A percentile compares a stretch with the other conserved stretches of the same genome.
These are phyloP conservation scores for Eristalis intricaria DNA, from an alignment of 2,888 invertebrate genomes.

Conservation along the genomic window DNA sequence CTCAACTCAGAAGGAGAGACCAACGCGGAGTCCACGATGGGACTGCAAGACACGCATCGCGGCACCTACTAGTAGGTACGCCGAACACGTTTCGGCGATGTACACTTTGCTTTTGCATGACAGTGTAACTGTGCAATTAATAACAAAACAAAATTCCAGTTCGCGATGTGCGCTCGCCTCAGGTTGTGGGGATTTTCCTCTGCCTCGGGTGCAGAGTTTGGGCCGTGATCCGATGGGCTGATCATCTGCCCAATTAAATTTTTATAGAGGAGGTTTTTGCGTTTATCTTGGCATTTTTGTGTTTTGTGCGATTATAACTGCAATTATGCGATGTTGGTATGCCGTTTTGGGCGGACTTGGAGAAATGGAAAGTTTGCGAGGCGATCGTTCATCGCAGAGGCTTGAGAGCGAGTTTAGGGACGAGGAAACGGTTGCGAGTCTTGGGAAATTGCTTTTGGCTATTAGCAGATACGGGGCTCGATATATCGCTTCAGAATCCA, in stretches of 20 bases:
- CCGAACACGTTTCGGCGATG: constrained; percentile 48
- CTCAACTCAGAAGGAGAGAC: constrained; percentile 21
- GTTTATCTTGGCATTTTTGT: background rate
- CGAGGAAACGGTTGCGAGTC: background rate
- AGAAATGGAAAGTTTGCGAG: background rate
- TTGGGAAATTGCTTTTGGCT: background rate
- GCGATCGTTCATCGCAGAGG: background rate
- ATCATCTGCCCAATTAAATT: constrained; percentile 52
- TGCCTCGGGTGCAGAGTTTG: background rate
- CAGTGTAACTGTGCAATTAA: constrained; percentile 35
- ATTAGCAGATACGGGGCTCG: too few species aligned
- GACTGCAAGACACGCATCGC: constrained; percentile 11
- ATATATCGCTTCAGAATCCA: too few species aligned
- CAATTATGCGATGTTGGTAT: background rate
- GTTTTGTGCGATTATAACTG: background rate
- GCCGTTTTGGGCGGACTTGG: background rate
- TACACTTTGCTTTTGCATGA: constrained; percentile 16
- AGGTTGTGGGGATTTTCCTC: background rate
- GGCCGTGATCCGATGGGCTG: constrained; percentile 26
- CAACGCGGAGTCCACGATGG: background rate
- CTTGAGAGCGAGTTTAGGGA: background rate
- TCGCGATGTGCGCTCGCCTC: background rate
- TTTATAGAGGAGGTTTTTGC: constrained; percentile 17
- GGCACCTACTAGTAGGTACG: constrained; percentile 1
- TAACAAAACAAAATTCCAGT: constrained; percentile 37